Evolutionary conservation across 2,888 invertebrate species (phyloP).

Genomic region (Scaptomyza cyrtandrae): DNA sequence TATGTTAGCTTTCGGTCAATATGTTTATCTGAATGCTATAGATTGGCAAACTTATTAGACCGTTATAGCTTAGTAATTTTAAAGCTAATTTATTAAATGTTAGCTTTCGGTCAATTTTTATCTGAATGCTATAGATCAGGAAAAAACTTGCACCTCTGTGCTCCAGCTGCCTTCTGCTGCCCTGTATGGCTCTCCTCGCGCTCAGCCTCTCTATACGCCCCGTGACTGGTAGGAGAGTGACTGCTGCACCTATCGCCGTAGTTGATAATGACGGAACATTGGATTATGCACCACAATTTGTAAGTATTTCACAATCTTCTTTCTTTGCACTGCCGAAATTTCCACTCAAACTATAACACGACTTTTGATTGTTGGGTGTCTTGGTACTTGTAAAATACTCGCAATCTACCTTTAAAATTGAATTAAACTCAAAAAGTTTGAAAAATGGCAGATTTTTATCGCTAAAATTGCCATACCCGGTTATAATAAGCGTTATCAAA

Average conservation of each 20-base stretch:
- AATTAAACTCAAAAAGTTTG: too few relatives aligned
- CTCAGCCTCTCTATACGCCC: constrained; percentile 58
- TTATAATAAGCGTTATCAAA: too few relatives aligned
- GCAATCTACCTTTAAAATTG: too few relatives aligned
- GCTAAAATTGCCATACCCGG: too few relatives aligned
- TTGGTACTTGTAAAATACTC: too few relatives aligned
- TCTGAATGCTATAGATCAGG: constrained; percentile 60
- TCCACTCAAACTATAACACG: too few relatives aligned
- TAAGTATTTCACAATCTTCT: constrained; percentile 66
- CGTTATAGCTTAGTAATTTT: too few relatives aligned
- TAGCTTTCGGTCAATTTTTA: too few relatives aligned
- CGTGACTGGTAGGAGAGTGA: constrained; percentile 33
- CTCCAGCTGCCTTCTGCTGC: constrained; percentile 26
- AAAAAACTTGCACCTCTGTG: constrained; percentile 30
- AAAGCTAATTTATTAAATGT: too few relatives aligned
- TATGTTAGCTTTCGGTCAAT: too few relatives aligned
- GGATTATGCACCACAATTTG: constrained; percentile 83
- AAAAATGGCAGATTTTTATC: too few relatives aligned
- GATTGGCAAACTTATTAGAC: constrained; percentile 46
- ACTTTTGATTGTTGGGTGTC: too few relatives aligned
- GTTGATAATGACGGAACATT: constrained; percentile 75
- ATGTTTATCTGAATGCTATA: constrained; percentile 33
- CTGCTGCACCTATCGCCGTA: constrained; percentile 60
- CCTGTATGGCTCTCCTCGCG: constrained; percentile 29
- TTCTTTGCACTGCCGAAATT: neutral